phyloP scores from a whole-genome alignment of 2,888 invertebrate species.

The Emmelina monodactyla region DNA sequence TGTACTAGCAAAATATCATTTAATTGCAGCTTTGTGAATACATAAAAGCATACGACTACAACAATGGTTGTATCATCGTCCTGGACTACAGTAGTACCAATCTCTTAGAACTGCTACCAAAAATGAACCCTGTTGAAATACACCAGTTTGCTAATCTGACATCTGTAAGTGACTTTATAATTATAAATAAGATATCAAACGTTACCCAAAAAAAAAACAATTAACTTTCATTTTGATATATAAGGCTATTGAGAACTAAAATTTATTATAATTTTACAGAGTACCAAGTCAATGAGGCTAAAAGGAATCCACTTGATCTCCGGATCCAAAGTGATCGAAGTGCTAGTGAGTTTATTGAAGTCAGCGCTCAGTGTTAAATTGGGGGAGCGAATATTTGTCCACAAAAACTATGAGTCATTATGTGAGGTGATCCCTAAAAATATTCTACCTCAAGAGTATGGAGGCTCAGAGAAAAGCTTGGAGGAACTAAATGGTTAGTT shows the following conservation, averaged over 20 bases:
- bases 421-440: conserved; percentile 26
- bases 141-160: no score
- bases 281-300: background rate
- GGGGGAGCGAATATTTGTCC: conserved; percentile 5
- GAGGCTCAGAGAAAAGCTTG: conserved; percentile 24
- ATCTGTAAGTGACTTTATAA: no score
- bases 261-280: no score
- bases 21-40: background rate
- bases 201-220: no score
- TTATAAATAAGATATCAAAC: no score
- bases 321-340: conserved; percentile 34
- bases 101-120: background rate
- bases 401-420: conserved; percentile 24
- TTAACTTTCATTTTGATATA: no score
- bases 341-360: conserved; percentile 18
- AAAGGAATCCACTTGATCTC: background rate
- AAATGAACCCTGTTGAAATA: no score
- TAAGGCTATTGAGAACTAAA: no score
- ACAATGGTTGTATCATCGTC: background rate
- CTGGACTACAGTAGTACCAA: background rate
- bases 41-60: background rate
- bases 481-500: conserved; percentile 3
- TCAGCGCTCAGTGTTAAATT: background rate
- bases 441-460: conserved; percentile 36
- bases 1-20: no score